Percentiles rank a stretch among this genome's conserved stretches.
Evolutionary conservation across 2,113 vertebrate species (phyloP).

Genomic region (Scopus umbretta): DNA sequence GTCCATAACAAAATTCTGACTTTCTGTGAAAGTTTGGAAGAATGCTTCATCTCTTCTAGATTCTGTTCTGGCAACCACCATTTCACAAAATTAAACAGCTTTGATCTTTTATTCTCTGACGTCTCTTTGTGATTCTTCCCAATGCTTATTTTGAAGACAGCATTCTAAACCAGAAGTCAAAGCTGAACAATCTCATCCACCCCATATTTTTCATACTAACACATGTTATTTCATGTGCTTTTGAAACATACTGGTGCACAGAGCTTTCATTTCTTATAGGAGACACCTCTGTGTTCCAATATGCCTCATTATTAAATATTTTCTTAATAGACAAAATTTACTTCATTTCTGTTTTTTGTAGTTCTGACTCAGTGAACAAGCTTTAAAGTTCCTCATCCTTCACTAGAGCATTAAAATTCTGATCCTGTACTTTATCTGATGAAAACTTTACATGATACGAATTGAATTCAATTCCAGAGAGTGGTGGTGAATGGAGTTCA

Average conservation of each 20-base stretch:
- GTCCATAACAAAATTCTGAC: not conserved
- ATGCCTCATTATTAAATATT: not conserved
- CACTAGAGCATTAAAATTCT: not conserved
- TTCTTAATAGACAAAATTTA: not conserved
- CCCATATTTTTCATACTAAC: not conserved
- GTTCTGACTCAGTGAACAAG: not conserved
- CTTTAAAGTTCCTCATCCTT: not conserved
- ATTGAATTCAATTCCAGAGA: too few relatives aligned
- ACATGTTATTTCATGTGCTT: not conserved
- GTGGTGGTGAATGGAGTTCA: too few relatives aligned
- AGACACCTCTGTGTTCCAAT: not conserved
- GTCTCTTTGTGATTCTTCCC: not conserved
- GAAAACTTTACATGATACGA: not conserved
- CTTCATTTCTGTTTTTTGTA: not conserved
- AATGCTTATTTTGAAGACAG: not conserved
- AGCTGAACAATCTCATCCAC: not conserved
- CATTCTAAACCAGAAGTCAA: not conserved
- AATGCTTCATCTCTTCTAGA: not conserved
- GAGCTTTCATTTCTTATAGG: not conserved
- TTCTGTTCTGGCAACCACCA: not conserved
- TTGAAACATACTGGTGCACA: not conserved
- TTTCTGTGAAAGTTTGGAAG: not conserved
- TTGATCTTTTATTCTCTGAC: not conserved
- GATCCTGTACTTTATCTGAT: not conserved
- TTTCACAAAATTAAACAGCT: not conserved